Base-by-base conservation (phyloP, 2,797 vertebrate species). In the Tokudaia tokunoshimensis region DNA sequence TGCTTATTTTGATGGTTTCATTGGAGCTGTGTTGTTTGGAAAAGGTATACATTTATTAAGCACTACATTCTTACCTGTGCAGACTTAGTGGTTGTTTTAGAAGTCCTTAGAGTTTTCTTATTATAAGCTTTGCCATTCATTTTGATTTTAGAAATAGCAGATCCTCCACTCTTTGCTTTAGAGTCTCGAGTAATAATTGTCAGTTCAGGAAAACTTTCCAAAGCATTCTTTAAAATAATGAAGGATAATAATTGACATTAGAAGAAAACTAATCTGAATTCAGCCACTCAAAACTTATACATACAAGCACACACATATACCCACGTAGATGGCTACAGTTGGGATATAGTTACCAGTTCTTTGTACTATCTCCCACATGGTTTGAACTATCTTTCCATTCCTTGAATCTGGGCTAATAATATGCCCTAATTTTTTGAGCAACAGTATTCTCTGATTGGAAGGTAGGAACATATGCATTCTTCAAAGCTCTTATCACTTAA, bases 201-300 rank as follows among this genome's bases (percentile, higher is more conserved):
- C 97, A 99, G 98, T 98, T 99, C 99, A 96, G 99, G 99, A 94
- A 99, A 99, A 98, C 99, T 99, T 99, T 99, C 99, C 97, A 99
- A 98, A 96, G 99, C 99, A 0, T 98, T 99, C 99, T 99, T 97
- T 98, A 89, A 97, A 97, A 98, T 4, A 97, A 93, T 79, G 84
- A 97, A 96, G 79, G 70, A 97, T 90, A 97, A 93, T 93, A 94
- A 95, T 17, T 83, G 63, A 96, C 50, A 94, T 89, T 24, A 97
- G 94, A 97, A 95, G 41, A 89, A 96, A 96, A 80, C 10, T 70
- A 90, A 96, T 61, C 29, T 76, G 14, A 83, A 97, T 55, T 91
- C 19, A 78, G 59, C 15, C 67, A 86, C 76, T 93, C 47, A 96
- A 86, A 67, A 82, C 87, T 59, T 6, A 92, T 11, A 90, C 9